These are phyloP conservation scores for Orycteropus afer DNA, from an alignment of 2,113 vertebrate genomes.

Conservation along the genomic window DNA sequence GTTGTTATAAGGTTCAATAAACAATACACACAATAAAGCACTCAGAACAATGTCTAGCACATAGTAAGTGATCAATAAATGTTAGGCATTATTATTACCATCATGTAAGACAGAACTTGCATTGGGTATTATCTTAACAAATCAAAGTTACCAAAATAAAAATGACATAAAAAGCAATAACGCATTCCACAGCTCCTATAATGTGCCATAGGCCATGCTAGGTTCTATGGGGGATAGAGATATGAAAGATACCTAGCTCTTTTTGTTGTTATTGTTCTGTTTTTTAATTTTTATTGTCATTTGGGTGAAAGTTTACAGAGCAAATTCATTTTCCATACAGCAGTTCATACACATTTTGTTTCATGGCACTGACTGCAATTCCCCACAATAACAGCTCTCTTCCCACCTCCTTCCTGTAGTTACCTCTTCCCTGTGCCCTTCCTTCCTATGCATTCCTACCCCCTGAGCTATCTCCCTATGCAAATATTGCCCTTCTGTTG, in stretches of 20 bases:
- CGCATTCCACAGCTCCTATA: conserved; percentile 1
- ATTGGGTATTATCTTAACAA: conserved; percentile 9
- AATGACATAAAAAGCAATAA: not conserved
- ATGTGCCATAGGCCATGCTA: not conserved
- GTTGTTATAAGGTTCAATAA: conserved; percentile 2
- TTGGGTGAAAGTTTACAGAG: too few species aligned
- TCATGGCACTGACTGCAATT: too few species aligned
- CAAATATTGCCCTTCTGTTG: too few species aligned
- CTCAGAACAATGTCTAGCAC: not conserved
- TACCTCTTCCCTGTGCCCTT: too few species aligned
- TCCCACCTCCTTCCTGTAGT: too few species aligned
- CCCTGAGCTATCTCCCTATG: too few species aligned
- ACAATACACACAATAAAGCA: not conserved
- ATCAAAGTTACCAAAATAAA: not conserved
- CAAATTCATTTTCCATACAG: too few species aligned
- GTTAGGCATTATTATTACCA: not conserved
- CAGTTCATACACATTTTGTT: too few species aligned
- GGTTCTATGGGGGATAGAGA: not conserved
- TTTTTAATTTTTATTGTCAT: too few species aligned
- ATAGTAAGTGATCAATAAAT: not conserved
- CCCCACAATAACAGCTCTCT: too few species aligned
- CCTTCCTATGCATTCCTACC: too few species aligned
- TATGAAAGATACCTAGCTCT: not conserved
- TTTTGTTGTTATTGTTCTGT: too few species aligned
- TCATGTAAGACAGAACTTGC: not conserved